phyloP scores from a whole-genome alignment of 2,888 invertebrate species.

The Acrobasis consociella region DNA sequence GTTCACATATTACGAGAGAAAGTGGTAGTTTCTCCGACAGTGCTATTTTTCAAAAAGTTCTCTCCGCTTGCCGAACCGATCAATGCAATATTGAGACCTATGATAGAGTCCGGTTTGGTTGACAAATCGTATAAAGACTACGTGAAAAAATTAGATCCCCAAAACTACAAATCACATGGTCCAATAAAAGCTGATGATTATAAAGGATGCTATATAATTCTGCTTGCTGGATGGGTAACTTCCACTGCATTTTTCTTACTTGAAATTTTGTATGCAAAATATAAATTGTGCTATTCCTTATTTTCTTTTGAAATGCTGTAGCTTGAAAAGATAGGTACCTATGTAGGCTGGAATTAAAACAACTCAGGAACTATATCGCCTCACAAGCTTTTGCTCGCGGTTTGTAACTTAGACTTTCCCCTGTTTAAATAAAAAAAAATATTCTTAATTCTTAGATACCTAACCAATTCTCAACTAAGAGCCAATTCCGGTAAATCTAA shows the following conservation, averaged over 20 bases:
- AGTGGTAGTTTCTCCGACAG: constrained; percentile 52
- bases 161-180: constrained; percentile 35
- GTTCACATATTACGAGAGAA: constrained; percentile 53
- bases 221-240: constrained; percentile 56
- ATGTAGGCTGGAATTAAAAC: background rate
- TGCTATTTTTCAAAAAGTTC: constrained; percentile 64
- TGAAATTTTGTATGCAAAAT: constrained; percentile 48
- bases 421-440: too few relatives aligned
- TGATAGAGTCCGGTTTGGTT: constrained; percentile 56
- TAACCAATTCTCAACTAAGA: too few relatives aligned
- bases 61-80: constrained; percentile 54
- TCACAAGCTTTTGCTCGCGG: too few relatives aligned
- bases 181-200: constrained; percentile 57
- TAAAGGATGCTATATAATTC: constrained; percentile 58
- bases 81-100: constrained; percentile 47
- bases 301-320: background rate
- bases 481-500: too few relatives aligned
- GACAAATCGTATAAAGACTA: constrained; percentile 52
- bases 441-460: too few relatives aligned
- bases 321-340: background rate
- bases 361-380: too few relatives aligned
- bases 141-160: constrained; percentile 19
- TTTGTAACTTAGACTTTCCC: too few relatives aligned
- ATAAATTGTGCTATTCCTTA: background rate
- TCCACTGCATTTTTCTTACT: constrained; percentile 50